These are phyloP conservation scores for Epistrophe eligans DNA, from an alignment of 2,888 invertebrate species.

Conservation along the genomic window DNA sequence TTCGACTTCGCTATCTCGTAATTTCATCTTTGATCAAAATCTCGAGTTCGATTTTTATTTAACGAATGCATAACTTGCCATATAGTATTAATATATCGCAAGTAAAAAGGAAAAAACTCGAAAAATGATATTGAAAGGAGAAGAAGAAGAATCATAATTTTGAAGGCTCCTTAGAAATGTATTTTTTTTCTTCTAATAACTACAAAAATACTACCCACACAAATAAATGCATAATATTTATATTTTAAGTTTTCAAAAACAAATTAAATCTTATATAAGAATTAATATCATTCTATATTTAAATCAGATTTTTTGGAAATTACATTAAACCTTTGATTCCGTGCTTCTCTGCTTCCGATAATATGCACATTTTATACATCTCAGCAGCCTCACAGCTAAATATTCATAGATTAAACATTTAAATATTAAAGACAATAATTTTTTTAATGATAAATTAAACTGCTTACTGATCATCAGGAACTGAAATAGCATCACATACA, in stretches of 20 bases:
- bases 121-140: no score
- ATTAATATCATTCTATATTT: background rate
- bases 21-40: no score
- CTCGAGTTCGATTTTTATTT: no score
- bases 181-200: no score
- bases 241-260: background rate
- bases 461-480: slow-evolving; percentile 81
- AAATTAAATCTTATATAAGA: background rate
- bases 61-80: no score
- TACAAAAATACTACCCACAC: background rate
- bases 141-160: no score
- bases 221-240: background rate
- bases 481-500: slow-evolving; percentile 78
- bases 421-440: no score
- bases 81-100: no score
- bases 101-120: no score
- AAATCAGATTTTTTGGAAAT: background rate
- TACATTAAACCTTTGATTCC: slow-evolving; percentile 73
- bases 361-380: slow-evolving; percentile 78
- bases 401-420: background rate
- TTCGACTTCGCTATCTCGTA: no score
- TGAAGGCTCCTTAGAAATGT: no score
- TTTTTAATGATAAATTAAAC: background rate
- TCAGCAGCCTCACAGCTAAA: slow-evolving; percentile 81
- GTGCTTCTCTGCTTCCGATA: slow-evolving; percentile 78